phyloP scores from a whole-genome alignment of 1,140 invertebrate species.

The Neuroterus valhalla region DNA sequence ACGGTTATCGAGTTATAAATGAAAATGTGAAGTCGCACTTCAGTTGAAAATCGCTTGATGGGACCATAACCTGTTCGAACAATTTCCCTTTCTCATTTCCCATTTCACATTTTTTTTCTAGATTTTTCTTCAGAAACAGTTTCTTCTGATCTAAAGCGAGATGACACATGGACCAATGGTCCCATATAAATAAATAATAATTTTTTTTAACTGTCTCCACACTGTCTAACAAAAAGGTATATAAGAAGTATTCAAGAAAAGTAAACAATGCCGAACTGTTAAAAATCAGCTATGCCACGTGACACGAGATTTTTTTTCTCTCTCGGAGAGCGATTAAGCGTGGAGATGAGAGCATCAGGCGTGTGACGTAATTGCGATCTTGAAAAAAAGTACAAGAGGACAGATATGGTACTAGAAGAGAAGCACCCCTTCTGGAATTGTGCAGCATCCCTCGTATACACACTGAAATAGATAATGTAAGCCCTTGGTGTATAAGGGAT shows the following conservation, averaged over 20 bases:
- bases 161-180: no score
- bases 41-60: no score
- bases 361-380: conserved; percentile 17
- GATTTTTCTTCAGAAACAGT: no score
- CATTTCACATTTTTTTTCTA: no score
- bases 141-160: no score
- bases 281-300: not conserved
- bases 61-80: no score
- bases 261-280: not conserved
- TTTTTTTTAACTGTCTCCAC: no score
- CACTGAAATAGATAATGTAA: conserved; percentile 68
- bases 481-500: conserved; percentile 61
- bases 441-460: conserved; percentile 66
- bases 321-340: not conserved
- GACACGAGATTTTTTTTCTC: not conserved
- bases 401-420: conserved; percentile 12
- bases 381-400: conserved; percentile 7
- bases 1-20: no score
- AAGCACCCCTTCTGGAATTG: conserved; percentile 50
- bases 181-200: no score
- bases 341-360: conserved; percentile 5
- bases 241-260: not conserved
- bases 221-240: no score
- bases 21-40: no score
- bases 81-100: no score